Percentiles rank a stretch among this genome's conserved stretches.
These are phyloP conservation scores for Nomada hirtipes DNA, from an alignment of 2,888 invertebrate genomes.

Conservation along the genomic window DNA sequence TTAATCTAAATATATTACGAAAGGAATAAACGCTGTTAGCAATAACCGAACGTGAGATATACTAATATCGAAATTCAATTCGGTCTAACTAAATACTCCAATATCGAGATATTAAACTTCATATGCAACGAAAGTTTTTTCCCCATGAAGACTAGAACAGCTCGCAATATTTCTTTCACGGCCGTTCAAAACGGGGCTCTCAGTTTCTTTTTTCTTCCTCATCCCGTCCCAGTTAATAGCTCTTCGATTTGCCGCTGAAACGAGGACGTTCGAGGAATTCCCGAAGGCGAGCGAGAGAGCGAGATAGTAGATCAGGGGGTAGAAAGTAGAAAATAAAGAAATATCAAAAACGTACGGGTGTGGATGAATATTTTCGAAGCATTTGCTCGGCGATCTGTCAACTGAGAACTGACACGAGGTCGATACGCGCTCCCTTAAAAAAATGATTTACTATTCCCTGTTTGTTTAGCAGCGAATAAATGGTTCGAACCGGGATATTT, in stretches of 20 bases:
- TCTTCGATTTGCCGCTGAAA: constrained; percentile 31
- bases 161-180: constrained; percentile 7
- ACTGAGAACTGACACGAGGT: constrained; percentile 11
- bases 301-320: not conserved
- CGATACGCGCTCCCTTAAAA: constrained; percentile 15
- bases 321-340: not conserved
- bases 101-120: too few relatives aligned
- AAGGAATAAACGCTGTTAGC: too few relatives aligned
- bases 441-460: not conserved
- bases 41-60: not conserved
- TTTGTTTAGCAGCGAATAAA: constrained; percentile 39
- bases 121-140: not conserved
- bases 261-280: not conserved
- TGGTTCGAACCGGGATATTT: not conserved
- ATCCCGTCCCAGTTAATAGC: constrained; percentile 2
- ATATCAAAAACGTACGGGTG: not conserved
- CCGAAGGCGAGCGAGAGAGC: not conserved
- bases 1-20: too few relatives aligned
- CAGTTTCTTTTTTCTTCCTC: not conserved
- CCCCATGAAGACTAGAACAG: not conserved
- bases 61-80: not conserved
- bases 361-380: constrained; percentile 29
- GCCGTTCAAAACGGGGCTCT: constrained; percentile 6
- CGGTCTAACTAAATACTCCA: not conserved
- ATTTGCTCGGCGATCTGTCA: constrained; percentile 25